Percentiles rank a stretch among this genome's conserved stretches.
phyloP scores from a whole-genome alignment of 2,888 invertebrate genomes.

The Automeris io region DNA sequence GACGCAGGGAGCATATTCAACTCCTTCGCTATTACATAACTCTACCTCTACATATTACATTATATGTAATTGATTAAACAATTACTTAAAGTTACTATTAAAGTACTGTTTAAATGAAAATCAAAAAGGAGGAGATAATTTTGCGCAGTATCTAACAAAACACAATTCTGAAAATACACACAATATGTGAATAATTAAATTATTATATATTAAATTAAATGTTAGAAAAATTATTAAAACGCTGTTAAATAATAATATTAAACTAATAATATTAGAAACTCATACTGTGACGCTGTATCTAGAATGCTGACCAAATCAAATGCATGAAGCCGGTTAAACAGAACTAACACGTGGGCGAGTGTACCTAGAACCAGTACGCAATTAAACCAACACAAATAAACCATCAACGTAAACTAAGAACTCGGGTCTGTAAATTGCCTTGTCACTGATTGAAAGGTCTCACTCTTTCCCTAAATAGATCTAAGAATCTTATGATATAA shows the following conservation, averaged over 20 bases:
- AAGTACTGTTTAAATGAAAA: too few relatives aligned
- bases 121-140: too few relatives aligned
- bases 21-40: too few relatives aligned
- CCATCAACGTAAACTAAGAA: constrained; percentile 12
- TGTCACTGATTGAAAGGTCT: constrained; percentile 1
- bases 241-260: background rate
- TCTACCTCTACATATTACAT: too few relatives aligned
- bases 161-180: too few relatives aligned
- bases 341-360: constrained; percentile 38
- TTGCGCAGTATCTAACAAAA: too few relatives aligned
- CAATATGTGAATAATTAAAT: too few relatives aligned
- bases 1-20: too few relatives aligned
- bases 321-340: constrained; percentile 2
- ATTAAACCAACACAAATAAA: constrained; percentile 31
- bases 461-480: background rate
- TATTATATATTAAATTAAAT: too few relatives aligned
- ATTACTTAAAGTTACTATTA: too few relatives aligned
- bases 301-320: constrained; percentile 19
- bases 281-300: constrained; percentile 5
- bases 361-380: constrained; percentile 36
- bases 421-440: constrained; percentile 4
- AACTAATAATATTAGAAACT: background rate
- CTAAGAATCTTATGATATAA: too few relatives aligned
- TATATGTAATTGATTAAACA: too few relatives aligned
- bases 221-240: background rate